These are phyloP conservation scores for Eupeodes luniger DNA, from an alignment of 2,888 invertebrate genomes.

Conservation along the genomic window DNA sequence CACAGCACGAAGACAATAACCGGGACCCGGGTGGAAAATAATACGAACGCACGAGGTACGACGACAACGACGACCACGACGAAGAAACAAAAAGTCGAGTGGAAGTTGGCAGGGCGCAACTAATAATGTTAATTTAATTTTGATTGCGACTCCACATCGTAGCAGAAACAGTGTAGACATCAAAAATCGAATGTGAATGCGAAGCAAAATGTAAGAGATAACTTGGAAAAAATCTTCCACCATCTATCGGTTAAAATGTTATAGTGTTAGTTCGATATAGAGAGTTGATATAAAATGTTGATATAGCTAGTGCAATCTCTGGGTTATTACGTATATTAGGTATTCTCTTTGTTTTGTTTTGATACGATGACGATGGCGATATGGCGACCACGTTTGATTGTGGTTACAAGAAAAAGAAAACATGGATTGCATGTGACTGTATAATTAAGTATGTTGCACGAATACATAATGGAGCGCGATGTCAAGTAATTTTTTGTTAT, in stretches of 20 bases:
- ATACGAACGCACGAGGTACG: slow-evolving; percentile 14
- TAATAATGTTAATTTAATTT: slow-evolving; percentile 63
- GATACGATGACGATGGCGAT: neutral
- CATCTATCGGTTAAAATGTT: neutral
- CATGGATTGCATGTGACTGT: no score
- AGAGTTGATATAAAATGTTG: no score
- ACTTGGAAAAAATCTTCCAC: slow-evolving; percentile 15
- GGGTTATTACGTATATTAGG: neutral
- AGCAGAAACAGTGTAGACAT: neutral
- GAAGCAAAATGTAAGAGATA: slow-evolving; percentile 4
- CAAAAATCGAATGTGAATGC: slow-evolving; percentile 5
- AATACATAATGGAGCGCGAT: neutral
- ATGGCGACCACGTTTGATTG: slow-evolving; percentile 1
- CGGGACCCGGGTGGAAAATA: slow-evolving; percentile 24
- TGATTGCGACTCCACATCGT: slow-evolving; percentile 21
- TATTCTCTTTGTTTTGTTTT: slow-evolving; percentile 9
- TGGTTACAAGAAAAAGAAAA: neutral
- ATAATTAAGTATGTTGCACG: neutral
- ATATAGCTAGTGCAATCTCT: neutral
- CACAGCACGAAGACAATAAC: slow-evolving; percentile 25
- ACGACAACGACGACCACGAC: slow-evolving; percentile 7
- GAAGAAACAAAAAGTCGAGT: slow-evolving; percentile 25
- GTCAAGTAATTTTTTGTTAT: neutral
- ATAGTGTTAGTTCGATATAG: neutral
- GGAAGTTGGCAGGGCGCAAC: slow-evolving; percentile 44